Base-by-base conservation (phyloP, 2,888 invertebrate species). In the Pomacea canaliculata region DNA sequence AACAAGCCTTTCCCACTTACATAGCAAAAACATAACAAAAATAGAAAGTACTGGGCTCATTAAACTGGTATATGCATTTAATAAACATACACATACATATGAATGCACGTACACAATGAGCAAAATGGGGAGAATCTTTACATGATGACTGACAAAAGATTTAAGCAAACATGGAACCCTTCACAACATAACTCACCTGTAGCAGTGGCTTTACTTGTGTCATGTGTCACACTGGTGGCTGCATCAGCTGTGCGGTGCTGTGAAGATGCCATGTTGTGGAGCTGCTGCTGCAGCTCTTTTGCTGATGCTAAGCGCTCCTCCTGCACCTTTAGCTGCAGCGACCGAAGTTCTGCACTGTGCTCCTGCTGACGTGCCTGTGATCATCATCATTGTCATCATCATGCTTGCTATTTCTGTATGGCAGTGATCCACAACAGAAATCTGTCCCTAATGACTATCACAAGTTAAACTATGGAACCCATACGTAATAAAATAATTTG, bases 331-430 rank as follows among this genome's bases (percentile, higher is more conserved):
- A 83, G 73, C 73, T 87, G 84, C n/a, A 88, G 80, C 8, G 84
- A 80, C 67, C 85, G 83, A 83, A 89, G 80, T 59, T 89, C 86
- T 16, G 79, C 80, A 19, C 83, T 83, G 78, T 89, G 87, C 19
- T 80, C 83, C 75, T 88, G 89, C 73, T 89, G 88, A 60, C 86
- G 83, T 3, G 87, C 86, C 89, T 89, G 78, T 3, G 19, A 56
- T 56, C 51, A 56, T 51, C 51, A 7, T 37, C 5, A 37, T 37
- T 37, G 5, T 37, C 5, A 37, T 37, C 37, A 37, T 37, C 37
- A 37, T 5, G 37, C 37, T 37, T 37, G 37, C n/a, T 62, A n/a
- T 62, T 62, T 62, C 62, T 19, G 19, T 62, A 62, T 7, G 2
- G n/a, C 62, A 62, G 62, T 2, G 62, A 62, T 19, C 62, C n/a